These are phyloP conservation scores for Falco cherrug DNA, from an alignment of 2,797 vertebrate species.

Conservation along the genomic window DNA sequence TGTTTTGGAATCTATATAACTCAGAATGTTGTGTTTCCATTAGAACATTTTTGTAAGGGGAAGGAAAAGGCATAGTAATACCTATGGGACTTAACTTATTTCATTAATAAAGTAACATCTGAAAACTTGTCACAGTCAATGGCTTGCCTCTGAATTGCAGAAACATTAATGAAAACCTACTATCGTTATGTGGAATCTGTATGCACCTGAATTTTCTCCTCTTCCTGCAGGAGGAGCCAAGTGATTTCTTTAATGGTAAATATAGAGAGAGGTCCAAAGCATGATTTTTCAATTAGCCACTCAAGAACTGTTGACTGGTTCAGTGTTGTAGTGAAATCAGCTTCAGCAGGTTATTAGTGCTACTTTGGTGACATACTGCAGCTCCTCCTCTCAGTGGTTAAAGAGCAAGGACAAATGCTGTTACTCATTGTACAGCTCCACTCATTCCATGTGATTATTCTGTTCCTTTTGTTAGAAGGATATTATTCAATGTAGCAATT, in stretches of 20 bases:
- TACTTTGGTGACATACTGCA: neutral
- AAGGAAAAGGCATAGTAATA: neutral
- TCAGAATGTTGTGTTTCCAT: neutral
- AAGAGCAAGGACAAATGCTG: neutral
- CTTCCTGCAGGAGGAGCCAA: neutral
- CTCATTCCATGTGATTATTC: neutral
- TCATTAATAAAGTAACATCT: neutral
- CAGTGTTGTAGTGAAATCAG: neutral
- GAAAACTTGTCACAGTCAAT: neutral
- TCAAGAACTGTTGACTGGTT: neutral
- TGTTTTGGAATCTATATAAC: neutral
- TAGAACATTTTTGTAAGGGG: neutral
- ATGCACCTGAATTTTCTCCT: neutral
- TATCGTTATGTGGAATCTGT: neutral
- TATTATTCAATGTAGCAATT: neutral
- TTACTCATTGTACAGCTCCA: accelerated
- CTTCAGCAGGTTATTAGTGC: neutral
- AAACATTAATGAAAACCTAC: neutral
- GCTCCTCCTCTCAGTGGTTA: neutral
- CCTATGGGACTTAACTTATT: neutral
- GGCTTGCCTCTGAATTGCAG: neutral
- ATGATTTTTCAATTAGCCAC: neutral
- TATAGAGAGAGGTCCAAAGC: neutral
- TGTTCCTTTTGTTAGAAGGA: neutral
- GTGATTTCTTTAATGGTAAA: neutral